Conservation (phyloP, 1,140 invertebrate genomes). For the Brachionus rubens region DNA sequence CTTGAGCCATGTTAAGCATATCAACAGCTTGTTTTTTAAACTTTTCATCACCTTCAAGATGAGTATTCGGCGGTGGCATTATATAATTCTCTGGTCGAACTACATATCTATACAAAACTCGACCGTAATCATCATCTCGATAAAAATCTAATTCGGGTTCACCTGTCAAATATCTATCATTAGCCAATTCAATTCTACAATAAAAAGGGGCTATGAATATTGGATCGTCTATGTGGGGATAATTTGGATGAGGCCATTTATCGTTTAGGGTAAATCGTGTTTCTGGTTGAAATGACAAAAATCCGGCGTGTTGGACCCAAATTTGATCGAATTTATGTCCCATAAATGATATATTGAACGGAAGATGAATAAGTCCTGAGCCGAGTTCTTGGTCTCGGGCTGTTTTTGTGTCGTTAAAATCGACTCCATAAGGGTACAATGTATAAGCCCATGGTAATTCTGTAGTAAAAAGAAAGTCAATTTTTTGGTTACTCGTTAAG, state of each 20-base stretch:
- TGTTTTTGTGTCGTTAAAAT: conserved; percentile 30
- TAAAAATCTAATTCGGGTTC: conserved; percentile 9
- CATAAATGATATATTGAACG: conserved; percentile 46
- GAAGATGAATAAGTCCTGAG: conserved; percentile 18
- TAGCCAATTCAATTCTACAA: conserved; percentile 29
- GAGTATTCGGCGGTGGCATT: conserved; percentile 9
- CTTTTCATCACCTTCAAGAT: conserved; percentile 32
- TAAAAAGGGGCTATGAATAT: conserved; percentile 44
- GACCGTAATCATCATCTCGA: conserved; percentile 28
- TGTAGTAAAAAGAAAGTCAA: background rate
- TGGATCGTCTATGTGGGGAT: conserved; percentile 43
- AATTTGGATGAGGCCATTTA: conserved; percentile 44
- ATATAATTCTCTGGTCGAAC: conserved; percentile 35
- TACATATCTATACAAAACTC: conserved; percentile 30
- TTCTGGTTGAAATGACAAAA: conserved; percentile 40
- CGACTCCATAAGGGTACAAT: conserved; percentile 35
- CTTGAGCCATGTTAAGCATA: conserved; percentile 45
- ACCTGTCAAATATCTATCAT: conserved; percentile 40
- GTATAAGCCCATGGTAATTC: conserved; percentile 45
- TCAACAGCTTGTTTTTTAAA: conserved; percentile 43
- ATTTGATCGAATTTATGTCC: conserved; percentile 42
- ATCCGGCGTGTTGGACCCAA: conserved; percentile 35
- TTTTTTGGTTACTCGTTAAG: no score
- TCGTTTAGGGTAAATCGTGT: conserved; percentile 10
- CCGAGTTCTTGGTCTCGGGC: conserved; percentile 22